These are phyloP conservation scores for Spondyliosoma cantharus DNA, from an alignment of 2,797 vertebrate species.

Conservation along the genomic window DNA sequence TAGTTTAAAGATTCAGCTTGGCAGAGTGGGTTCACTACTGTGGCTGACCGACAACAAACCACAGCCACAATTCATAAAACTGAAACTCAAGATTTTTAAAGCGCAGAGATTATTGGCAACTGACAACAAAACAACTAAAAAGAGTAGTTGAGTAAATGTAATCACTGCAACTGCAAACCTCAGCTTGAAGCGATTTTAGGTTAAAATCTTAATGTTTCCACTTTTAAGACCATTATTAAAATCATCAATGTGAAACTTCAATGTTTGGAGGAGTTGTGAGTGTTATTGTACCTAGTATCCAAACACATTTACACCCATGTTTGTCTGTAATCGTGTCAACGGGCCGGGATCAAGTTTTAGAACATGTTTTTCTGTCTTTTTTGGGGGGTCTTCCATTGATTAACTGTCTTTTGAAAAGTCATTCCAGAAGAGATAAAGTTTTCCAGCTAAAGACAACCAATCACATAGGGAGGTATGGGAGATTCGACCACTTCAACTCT, in stretches of 20 bases:
- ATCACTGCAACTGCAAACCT: neutral
- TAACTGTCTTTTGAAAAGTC: neutral
- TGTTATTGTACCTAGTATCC: no score
- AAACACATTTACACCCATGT: no score
- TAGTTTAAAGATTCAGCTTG: constrained; percentile 26
- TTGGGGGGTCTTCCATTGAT: neutral
- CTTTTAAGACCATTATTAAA: neutral
- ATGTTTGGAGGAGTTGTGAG: neutral
- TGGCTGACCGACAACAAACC: neutral
- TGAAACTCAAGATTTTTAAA: neutral
- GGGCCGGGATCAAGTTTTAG: no score
- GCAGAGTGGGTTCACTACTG: constrained; percentile 2
- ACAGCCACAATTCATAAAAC: neutral
- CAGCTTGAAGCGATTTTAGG: no score
- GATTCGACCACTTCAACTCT: neutral
- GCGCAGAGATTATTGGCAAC: neutral
- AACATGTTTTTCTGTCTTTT: no score
- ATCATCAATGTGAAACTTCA: neutral
- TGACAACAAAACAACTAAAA: neutral
- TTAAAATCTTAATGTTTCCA: neutral
- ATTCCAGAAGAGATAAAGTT: neutral
- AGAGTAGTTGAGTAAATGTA: neutral
- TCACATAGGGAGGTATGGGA: neutral
- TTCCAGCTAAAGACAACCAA: neutral
- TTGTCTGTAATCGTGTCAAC: neutral